These are phyloP conservation scores for Zapornia atra DNA, from an alignment of 2,113 vertebrate species.

Conservation along the genomic window DNA sequence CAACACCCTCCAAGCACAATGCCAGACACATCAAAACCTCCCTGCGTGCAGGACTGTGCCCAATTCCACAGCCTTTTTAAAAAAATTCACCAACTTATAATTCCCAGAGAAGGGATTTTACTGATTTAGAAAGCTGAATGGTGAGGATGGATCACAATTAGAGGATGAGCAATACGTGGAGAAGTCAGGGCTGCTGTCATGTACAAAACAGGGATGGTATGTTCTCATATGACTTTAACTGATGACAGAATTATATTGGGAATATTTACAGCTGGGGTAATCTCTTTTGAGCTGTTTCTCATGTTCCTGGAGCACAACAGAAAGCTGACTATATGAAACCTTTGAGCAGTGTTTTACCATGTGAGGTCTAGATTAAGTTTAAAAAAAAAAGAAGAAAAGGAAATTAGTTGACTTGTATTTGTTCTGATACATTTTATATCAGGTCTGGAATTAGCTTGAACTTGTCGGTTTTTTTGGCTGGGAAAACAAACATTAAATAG, in stretches of 20 bases:
- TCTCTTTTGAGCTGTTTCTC: not conserved
- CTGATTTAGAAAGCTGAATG: not conserved
- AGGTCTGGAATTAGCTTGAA: constrained; percentile 43
- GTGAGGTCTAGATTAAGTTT: not conserved
- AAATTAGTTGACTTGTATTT: not conserved
- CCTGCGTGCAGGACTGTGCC: not conserved
- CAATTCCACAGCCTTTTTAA: not conserved
- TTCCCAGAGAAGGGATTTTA: not conserved
- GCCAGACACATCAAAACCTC: not conserved
- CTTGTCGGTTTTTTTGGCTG: not conserved
- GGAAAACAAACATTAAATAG: constrained; percentile 49
- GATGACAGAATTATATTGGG: not conserved
- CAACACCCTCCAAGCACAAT: accelerated
- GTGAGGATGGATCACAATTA: not conserved
- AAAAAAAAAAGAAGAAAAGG: not conserved
- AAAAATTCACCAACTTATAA: not conserved
- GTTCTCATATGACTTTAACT: not conserved
- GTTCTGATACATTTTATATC: not conserved
- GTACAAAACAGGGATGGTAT: not conserved
- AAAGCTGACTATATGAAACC: not conserved
- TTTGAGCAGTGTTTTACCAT: not conserved
- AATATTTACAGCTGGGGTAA: not conserved
- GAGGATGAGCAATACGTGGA: accelerated
- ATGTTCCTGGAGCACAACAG: not conserved
- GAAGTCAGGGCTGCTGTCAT: not conserved